phyloP scores from a whole-genome alignment of 37 sponge, comb jelly and placozoan genomes.

The Agelas oroides region DNA sequence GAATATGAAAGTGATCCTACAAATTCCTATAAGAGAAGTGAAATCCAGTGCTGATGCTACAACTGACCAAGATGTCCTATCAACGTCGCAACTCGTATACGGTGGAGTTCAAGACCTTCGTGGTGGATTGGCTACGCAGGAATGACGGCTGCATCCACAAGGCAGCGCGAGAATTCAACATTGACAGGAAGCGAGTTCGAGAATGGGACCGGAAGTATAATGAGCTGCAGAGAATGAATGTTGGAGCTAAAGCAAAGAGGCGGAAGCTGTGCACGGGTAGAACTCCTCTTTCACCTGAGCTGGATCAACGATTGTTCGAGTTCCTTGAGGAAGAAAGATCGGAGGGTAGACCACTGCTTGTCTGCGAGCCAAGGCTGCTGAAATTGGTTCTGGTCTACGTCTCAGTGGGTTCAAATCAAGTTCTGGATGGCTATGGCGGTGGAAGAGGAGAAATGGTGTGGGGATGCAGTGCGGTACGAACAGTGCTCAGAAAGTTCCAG shows the following conservation, averaged over 20 bases:
- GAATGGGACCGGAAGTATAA: constrained; percentile 15
- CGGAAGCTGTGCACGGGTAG: not conserved
- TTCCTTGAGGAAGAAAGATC: constrained; percentile 24
- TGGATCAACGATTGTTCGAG: not conserved
- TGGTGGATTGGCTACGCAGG: constrained; percentile 13
- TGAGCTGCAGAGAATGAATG: not conserved
- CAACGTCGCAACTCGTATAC: too few species aligned
- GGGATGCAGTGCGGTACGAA: constrained; percentile 15
- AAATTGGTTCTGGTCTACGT: not conserved
- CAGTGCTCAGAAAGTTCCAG: constrained; percentile 27
- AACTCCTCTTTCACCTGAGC: not conserved
- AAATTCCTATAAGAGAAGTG: too few species aligned
- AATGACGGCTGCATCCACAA: not conserved
- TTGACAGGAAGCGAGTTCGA: constrained; percentile 10
- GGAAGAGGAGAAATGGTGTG: constrained; percentile 13
- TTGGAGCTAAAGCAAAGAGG: not conserved
- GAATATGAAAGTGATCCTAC: too few species aligned
- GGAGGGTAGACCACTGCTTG: constrained; percentile 10
- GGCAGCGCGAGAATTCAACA: constrained; percentile 6
- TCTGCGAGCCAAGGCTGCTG: not conserved
- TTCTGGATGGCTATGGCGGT: not conserved
- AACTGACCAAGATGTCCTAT: too few species aligned
- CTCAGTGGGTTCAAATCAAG: constrained; percentile 14
- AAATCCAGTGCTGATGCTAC: too few species aligned
- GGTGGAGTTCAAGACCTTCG: constrained; percentile 14